Evolutionary conservation across 2,888 invertebrate species (phyloP).

Genomic region (Diarsia rubi): DNA sequence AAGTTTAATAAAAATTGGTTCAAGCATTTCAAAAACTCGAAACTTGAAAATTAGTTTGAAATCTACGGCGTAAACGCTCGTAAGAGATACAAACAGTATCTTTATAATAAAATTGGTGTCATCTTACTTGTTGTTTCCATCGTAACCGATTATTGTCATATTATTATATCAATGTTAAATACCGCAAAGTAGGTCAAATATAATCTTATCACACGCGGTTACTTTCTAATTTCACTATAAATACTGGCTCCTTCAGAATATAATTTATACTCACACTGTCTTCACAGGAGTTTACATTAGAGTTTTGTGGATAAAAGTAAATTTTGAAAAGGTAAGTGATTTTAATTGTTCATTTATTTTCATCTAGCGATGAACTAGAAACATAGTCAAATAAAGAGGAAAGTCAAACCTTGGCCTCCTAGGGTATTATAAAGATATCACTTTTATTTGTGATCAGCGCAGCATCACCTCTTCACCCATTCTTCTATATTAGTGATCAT

Average conservation of each 20-base stretch:
- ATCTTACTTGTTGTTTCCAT: background rate
- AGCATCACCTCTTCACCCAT: background rate
- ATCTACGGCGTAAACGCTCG: no score
- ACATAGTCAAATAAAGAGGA: background rate
- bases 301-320: background rate
- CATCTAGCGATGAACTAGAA: background rate
- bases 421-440: background rate
- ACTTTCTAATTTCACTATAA: conserved; percentile 26
- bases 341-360: background rate
- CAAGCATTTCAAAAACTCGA: no score
- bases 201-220: conserved; percentile 3
- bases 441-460: background rate
- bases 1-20: no score
- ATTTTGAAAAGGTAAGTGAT: background rate
- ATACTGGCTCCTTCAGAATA: conserved; percentile 16
- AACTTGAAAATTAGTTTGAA: no score
- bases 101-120: background rate
- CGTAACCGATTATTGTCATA: background rate
- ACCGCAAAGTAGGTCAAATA: background rate
- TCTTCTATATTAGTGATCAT: background rate
- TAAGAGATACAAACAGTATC: background rate
- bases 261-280: conserved; percentile 17
- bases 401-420: background rate
- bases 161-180: no score
- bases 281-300: conserved; percentile 2